phyloP scores from a whole-genome alignment of 2,888 invertebrate genomes.

The Strigamia crassipes region DNA sequence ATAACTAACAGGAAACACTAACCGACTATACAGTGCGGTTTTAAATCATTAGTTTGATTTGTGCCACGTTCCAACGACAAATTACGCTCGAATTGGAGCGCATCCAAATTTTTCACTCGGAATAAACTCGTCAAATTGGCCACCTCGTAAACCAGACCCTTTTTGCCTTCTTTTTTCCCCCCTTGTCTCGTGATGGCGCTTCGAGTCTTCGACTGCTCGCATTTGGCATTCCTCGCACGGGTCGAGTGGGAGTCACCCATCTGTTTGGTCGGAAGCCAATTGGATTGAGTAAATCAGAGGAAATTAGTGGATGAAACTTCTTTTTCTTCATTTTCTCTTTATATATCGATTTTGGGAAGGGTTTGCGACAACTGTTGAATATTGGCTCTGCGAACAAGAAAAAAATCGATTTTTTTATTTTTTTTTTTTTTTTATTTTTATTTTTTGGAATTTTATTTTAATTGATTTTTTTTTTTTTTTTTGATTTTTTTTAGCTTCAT shows the following conservation, averaged over 20 bases:
- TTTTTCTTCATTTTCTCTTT: neutral
- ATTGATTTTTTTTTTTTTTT: too few relatives aligned
- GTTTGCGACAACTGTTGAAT: constrained; percentile 12
- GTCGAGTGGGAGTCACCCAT: constrained; percentile 37
- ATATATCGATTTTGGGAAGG: neutral
- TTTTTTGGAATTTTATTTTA: constrained; percentile 45
- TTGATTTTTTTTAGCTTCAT: constrained; percentile 69
- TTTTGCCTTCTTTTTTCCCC: neutral
- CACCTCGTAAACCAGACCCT: neutral
- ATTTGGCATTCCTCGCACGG: constrained; percentile 13
- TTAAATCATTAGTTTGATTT: constrained; percentile 14
- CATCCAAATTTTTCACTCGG: neutral
- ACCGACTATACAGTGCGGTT: neutral
- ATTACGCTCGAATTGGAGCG: neutral
- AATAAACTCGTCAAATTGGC: constrained; percentile 34
- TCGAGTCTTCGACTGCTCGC: too few relatives aligned
- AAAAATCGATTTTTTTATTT: neutral
- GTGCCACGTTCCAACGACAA: neutral
- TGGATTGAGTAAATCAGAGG: constrained; percentile 32
- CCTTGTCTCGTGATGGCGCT: neutral
- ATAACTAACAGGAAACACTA: constrained; percentile 24
- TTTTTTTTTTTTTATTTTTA: too few relatives aligned
- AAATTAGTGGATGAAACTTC: neutral
- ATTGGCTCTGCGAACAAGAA: neutral
- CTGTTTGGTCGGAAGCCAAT: constrained; percentile 37